A percentile compares a stretch with the other conserved stretches of the same genome.
These are phyloP conservation scores for Globodera rostochiensis DNA, from an alignment of 1,140 invertebrate genomes.

Conservation along the genomic window DNA sequence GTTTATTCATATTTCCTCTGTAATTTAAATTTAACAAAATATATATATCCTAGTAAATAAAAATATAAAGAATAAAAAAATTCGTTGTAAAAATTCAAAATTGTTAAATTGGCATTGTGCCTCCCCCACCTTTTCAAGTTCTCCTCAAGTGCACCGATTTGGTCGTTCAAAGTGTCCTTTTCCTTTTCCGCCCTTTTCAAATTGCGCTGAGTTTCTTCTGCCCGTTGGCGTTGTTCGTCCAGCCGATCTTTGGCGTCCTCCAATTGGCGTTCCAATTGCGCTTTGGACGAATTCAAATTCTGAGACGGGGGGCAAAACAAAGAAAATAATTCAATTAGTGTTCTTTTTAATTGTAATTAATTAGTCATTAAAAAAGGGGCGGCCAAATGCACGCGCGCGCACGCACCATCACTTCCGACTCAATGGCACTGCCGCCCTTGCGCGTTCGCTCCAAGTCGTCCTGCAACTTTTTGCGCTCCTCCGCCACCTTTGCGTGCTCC, in stretches of 20 bases:
- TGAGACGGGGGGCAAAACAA: background rate
- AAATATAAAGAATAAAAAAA: no score
- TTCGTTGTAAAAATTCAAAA: no score
- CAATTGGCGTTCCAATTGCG: constrained; percentile 46
- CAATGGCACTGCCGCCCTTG: constrained; percentile 40
- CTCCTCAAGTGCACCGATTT: constrained; percentile 47
- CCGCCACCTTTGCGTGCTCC: constrained; percentile 50
- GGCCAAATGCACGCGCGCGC: background rate
- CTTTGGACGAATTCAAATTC: constrained; percentile 35
- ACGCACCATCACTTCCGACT: constrained; percentile 42
- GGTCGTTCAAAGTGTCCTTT: constrained; percentile 45
- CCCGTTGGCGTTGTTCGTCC: constrained; percentile 43
- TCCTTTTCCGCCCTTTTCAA: constrained; percentile 47
- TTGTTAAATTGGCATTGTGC: constrained; percentile 31
- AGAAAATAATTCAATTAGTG: no score
- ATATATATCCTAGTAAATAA: no score
- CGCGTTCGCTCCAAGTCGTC: constrained; percentile 37
- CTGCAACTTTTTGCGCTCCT: constrained; percentile 51
- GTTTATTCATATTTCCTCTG: no score
- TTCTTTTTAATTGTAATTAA: no score
- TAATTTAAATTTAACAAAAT: no score
- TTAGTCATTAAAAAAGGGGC: no score
- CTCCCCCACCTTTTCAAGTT: constrained; percentile 44
- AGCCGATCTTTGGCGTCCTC: constrained; percentile 45
- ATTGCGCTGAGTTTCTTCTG: constrained; percentile 48